phyloP scores from a whole-genome alignment of 2,888 invertebrate species.

The Ormyrus nitidulus region DNA sequence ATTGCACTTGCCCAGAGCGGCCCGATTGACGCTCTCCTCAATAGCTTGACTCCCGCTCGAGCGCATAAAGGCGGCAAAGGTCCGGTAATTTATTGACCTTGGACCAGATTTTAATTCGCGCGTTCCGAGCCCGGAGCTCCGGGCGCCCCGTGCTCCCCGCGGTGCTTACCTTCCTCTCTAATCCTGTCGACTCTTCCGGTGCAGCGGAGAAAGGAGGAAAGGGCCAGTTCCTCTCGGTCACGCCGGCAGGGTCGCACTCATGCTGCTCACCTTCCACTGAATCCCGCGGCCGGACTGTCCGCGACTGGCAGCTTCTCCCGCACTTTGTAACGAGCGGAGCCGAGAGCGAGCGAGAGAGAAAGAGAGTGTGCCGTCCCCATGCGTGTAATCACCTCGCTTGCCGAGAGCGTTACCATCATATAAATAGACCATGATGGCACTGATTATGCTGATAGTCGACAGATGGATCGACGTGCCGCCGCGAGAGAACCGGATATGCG shows the following conservation, averaged over 20 bases:
- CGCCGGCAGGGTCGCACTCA: too few species aligned
- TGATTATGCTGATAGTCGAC: constrained; percentile 64
- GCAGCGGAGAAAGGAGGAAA: neutral
- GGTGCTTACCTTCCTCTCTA: neutral
- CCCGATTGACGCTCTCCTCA: neutral
- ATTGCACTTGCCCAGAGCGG: too few species aligned
- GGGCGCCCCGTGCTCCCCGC: neutral
- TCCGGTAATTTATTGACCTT: constrained; percentile 44
- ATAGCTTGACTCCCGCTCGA: neutral
- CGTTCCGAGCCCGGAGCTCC: neutral
- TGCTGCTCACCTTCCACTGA: too few species aligned
- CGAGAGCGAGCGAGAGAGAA: too few species aligned
- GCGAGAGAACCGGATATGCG: too few species aligned
- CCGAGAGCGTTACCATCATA: constrained; percentile 61
- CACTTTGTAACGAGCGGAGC: too few species aligned
- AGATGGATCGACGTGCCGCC: neutral
- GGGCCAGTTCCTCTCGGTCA: too few species aligned
- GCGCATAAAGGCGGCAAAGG: constrained; percentile 15
- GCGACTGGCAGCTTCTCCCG: too few species aligned
- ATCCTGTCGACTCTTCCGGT: neutral
- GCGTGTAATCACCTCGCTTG: constrained; percentile 64
- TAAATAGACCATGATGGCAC: constrained; percentile 67
- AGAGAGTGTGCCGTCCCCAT: too few species aligned
- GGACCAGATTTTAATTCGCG: constrained; percentile 42
- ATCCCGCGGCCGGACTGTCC: too few species aligned